Percentiles rank a stretch among this genome's conserved stretches.
Evolutionary conservation across 2,797 vertebrate genomes (phyloP).

Genomic region (Phalanger gymnotis): DNA sequence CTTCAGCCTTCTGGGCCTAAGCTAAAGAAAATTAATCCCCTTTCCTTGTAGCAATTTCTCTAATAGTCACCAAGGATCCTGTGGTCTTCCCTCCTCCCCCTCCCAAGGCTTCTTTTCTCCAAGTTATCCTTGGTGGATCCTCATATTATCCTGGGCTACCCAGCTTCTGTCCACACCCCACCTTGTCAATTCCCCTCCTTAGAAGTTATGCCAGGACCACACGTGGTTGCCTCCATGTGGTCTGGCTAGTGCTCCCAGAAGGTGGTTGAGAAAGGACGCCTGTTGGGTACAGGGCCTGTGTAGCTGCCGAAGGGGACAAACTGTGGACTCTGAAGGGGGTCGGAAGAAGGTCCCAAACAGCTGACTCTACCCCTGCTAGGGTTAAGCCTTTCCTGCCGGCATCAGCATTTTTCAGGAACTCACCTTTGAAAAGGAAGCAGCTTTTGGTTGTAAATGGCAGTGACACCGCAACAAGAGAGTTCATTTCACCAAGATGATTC

Average conservation of each 20-base stretch:
- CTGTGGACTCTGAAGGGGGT: slow-evolving; percentile 16
- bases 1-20: not conserved
- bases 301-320: slow-evolving; percentile 15
- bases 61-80: not conserved
- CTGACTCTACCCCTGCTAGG: slow-evolving; percentile 77
- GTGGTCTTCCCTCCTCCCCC: not conserved
- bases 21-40: not conserved
- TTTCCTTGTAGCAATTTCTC: not conserved
- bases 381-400: slow-evolving; percentile 83
- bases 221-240: not conserved
- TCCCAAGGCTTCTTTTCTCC: too few species aligned
- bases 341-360: slow-evolving; percentile 15
- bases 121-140: not conserved
- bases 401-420: slow-evolving; percentile 86
- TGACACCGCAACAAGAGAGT: slow-evolving; percentile 92
- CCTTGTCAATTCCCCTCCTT: not conserved
- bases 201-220: not conserved
- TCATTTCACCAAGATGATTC: slow-evolving; percentile 94
- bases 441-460: slow-evolving; percentile 89
- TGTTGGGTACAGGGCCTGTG: slow-evolving; percentile 26
- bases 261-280: not conserved
- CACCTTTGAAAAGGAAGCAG: slow-evolving; percentile 88
- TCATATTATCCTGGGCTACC: not conserved
- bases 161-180: not conserved
- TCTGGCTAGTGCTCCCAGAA: not conserved